Conservation (phyloP, 2,888 invertebrate species). For the Hyppa rectilinea region DNA sequence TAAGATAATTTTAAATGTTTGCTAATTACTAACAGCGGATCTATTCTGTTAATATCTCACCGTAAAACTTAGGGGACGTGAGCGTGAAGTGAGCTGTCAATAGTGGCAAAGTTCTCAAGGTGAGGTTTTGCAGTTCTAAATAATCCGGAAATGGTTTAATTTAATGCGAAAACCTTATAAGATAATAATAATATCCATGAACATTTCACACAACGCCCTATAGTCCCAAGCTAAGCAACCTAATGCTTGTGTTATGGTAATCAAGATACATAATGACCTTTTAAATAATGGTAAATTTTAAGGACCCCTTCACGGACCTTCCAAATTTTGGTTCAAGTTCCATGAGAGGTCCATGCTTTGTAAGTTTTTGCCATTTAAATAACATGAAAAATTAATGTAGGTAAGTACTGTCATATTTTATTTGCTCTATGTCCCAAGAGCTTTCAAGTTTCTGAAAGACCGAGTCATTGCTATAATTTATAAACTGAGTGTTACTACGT, state of each 20-base stretch:
- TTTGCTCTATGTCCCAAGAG: slow-evolving; percentile 61
- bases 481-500: slow-evolving; percentile 61
- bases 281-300: not conserved
- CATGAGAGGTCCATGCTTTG: not conserved
- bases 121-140: not conserved
- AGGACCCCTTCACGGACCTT: too few relatives aligned
- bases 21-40: too few relatives aligned
- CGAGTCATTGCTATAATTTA: slow-evolving; percentile 72
- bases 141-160: not conserved
- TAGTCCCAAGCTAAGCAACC: too few relatives aligned
- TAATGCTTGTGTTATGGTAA: too few relatives aligned
- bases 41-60: too few relatives aligned
- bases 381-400: slow-evolving; percentile 35
- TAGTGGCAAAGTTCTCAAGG: too few relatives aligned
- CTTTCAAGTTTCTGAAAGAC: slow-evolving; percentile 44
- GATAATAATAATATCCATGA: too few relatives aligned
- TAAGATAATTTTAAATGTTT: not conserved
- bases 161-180: not conserved
- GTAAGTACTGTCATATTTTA: slow-evolving; percentile 53
- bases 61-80: too few relatives aligned
- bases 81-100: too few relatives aligned
- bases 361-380: slow-evolving; percentile 25
- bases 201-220: too few relatives aligned
- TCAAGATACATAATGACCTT: too few relatives aligned
- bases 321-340: not conserved